Evolutionary conservation across 37 sponge, comb jelly and placozoan species (phyloP), one percentile per base, ranked within the genome.

Genomic region (Petrosia ficiformis): DNA sequence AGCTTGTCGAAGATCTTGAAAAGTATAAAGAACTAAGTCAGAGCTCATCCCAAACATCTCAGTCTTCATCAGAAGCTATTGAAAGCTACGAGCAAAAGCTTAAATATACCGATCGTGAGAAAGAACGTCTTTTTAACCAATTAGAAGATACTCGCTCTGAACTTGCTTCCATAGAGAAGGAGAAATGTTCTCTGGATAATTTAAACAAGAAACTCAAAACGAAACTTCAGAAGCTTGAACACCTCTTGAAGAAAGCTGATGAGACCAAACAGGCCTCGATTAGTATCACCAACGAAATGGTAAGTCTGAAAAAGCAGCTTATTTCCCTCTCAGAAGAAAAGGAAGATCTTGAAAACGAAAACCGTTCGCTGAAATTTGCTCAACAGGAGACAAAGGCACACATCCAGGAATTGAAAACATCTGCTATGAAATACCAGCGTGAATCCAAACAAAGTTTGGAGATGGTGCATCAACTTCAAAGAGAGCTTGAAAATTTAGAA

Each of bases 401-500:
- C 19, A 74, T 80, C 40, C 40, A 74, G 6, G 71, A 74, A 2
- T 35, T 80, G 33, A 75, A 39, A 26, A 80, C 79, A 43, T 35
- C 61, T 25, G 74, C 59, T n/a, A 10, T 24, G 28, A 74, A 80
- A 28, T 68, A 67, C 0, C 36, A 39, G n/a, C 48, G 74, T 40
- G 74, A 79, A 39, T 44, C 48, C 26, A 80, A 59, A 21, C 39
- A 58, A 54, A 66, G 61, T 42, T 52, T 30, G 80, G 86, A 80
- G 40, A 39, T 86, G 63, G 70, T 66, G n/a, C 74, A 64, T 14
- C 74, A 75, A 43, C 75, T 80, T 21, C 75, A 75, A 31, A 68
- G 57, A 30, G 80, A 80, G 42, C 44, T 80, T 32, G 76, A 74
- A 48, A 74, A 2, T 59, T 39, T 67, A 5, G 86, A 85, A 67